Conservation (phyloP, 2,113 vertebrate genomes). For the Plotosus lineatus region DNA sequence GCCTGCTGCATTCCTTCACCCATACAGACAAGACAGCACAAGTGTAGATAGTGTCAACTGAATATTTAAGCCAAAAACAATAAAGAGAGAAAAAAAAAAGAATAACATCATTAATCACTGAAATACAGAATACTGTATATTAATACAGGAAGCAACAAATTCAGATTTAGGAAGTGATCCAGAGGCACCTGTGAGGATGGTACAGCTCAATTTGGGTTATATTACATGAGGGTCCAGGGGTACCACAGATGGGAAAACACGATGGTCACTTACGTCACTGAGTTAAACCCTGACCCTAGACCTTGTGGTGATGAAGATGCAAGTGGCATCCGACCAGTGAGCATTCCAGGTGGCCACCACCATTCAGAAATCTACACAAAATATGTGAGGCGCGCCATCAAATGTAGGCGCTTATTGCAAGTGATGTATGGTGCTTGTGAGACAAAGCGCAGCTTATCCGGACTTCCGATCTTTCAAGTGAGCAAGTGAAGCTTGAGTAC, state of each 20-base stretch:
- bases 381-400: no score
- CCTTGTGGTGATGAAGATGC: neutral
- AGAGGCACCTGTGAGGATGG: neutral
- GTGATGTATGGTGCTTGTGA: no score
- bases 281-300: neutral
- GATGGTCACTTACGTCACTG: neutral
- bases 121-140: conserved; percentile 15
- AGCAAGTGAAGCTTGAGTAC: no score
- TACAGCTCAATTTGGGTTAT: neutral
- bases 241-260: neutral
- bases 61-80: conserved; percentile 52
- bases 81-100: conserved; percentile 57
- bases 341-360: neutral
- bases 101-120: conserved; percentile 39
- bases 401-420: no score
- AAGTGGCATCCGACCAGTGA: neutral
- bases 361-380: neutral
- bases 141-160: conserved; percentile 26
- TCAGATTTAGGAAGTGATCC: neutral
- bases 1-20: conserved; percentile 56
- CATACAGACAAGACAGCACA: conserved; percentile 64
- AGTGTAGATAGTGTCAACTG: conserved; percentile 22
- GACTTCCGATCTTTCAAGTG: no score
- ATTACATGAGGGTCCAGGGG: neutral
- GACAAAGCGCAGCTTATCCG: no score